Conservation (phyloP, 2,797 vertebrate species). For the Lagorchestes hirsutus region DNA sequence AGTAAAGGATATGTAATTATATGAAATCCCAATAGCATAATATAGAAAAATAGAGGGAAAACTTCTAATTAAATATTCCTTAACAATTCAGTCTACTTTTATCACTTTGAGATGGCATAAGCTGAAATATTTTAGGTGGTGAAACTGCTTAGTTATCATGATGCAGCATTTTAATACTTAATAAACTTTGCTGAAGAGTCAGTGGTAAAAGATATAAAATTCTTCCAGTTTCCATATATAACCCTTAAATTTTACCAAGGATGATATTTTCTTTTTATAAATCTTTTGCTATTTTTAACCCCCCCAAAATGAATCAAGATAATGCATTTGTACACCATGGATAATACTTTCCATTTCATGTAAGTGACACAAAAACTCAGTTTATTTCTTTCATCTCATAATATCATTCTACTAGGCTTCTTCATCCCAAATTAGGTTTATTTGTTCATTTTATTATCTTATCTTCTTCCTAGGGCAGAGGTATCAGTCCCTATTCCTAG, state of each 20-base stretch:
- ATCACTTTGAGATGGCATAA: conserved; percentile 29
- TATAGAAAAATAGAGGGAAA: conserved; percentile 22
- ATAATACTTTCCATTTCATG: conserved; percentile 68
- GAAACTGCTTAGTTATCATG: conserved; percentile 7
- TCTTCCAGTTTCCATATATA: conserved; percentile 47
- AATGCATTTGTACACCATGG: conserved; percentile 60
- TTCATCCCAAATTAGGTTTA: neutral
- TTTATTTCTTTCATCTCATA: conserved; percentile 54
- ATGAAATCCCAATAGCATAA: conserved; percentile 44
- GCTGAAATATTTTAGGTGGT: neutral
- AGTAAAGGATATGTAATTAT: conserved; percentile 55
- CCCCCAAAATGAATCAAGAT: conserved; percentile 66
- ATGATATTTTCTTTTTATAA: conserved; percentile 60
- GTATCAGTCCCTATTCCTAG: conserved; percentile 44
- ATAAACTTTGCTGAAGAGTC: conserved; percentile 45
- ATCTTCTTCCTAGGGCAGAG: conserved; percentile 54
- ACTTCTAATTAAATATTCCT: conserved; percentile 39
- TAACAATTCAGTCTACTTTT: conserved; percentile 62
- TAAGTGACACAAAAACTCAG: conserved; percentile 65
- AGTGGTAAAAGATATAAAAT: neutral
- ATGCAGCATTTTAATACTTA: conserved; percentile 31
- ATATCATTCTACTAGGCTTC: conserved; percentile 55
- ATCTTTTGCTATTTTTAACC: conserved; percentile 65
- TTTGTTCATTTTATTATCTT: conserved; percentile 54
- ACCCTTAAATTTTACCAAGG: conserved; percentile 53